Conservation (phyloP, 2,888 invertebrate species). For the Acronicta alni region DNA sequence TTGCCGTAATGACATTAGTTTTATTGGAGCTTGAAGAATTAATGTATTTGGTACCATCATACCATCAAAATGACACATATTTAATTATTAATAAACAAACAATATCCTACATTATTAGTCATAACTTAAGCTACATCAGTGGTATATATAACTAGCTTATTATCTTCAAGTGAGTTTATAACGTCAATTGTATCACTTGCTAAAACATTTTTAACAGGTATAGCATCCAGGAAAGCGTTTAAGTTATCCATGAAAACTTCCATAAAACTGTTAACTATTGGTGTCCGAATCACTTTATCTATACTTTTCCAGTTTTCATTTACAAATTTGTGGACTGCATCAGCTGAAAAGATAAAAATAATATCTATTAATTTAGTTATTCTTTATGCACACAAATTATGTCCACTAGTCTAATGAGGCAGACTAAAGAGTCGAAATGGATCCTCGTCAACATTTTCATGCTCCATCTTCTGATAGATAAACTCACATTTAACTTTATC, state of each 20-base stretch:
- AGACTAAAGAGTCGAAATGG: no score
- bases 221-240: conserved; percentile 10
- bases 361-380: no score
- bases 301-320: conserved; percentile 19
- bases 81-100: no score
- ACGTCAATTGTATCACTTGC: conserved; percentile 3
- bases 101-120: no score
- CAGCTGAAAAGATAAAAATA: conserved; percentile 12
- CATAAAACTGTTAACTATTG: conserved; percentile 12
- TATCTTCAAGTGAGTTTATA: neutral
- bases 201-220: conserved; percentile 7
- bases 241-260: conserved; percentile 9
- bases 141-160: neutral
- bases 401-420: no score
- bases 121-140: neutral
- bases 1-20: no score
- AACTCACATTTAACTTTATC: conserved; percentile 13
- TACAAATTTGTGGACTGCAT: conserved; percentile 1
- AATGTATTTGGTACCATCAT: no score
- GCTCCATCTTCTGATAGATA: no score
- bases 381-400: no score
- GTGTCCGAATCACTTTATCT: conserved; percentile 5
- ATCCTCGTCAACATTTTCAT: no score
- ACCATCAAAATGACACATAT: no score
- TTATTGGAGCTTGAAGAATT: no score